A percentile compares a stretch with the other conserved stretches of the same genome.
Evolutionary conservation across 2,113 vertebrate species (phyloP).

Genomic region (Circaetus cinerascens): DNA sequence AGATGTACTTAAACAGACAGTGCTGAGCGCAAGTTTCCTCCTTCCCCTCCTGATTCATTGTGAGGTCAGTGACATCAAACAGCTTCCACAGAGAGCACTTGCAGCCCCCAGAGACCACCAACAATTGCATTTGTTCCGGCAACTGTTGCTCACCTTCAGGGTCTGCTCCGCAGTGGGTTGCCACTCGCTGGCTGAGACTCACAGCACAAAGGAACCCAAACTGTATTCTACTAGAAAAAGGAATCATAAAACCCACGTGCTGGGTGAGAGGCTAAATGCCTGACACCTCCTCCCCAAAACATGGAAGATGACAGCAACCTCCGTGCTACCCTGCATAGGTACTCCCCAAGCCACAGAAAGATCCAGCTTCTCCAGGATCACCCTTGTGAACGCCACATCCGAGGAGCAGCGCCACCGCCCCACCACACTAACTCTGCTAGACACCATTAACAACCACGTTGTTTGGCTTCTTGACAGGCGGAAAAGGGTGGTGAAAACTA

Average conservation of each 20-base stretch:
- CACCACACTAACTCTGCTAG: fast-evolving
- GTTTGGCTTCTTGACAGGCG: not conserved
- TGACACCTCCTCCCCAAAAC: not conserved
- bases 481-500: not conserved
- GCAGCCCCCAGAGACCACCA: not conserved
- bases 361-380: not conserved
- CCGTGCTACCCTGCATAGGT: fast-evolving
- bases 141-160: not conserved
- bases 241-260: not conserved
- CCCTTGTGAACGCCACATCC: fast-evolving
- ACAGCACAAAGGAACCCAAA: not conserved
- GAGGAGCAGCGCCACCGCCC: not conserved
- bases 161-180: not conserved
- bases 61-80: not conserved
- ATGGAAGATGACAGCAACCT: not conserved
- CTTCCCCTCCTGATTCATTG: not conserved
- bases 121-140: not conserved
- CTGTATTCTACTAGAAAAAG: not conserved
- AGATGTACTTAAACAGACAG: not conserved
- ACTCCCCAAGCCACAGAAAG: not conserved
- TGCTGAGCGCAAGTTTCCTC: not conserved
- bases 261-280: not conserved
- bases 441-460: fast-evolving
- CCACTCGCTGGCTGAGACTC: fast-evolving
- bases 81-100: not conserved